A percentile compares a stretch with the other conserved stretches of the same genome.
Conservation (phyloP, 2,888 invertebrate genomes). For the Meloe dianella region DNA sequence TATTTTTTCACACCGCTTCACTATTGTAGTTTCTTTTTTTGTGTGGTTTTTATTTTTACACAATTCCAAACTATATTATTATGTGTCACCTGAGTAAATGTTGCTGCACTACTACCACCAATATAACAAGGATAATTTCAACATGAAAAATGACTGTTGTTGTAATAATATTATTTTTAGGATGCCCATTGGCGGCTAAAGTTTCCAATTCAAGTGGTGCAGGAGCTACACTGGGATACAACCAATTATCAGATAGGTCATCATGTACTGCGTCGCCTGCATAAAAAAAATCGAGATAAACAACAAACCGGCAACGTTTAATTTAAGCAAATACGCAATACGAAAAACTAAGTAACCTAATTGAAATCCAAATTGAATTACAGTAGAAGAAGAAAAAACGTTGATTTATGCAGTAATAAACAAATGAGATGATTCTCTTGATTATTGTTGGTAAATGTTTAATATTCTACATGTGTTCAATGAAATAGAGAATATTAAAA, state of each 20-base stretch:
- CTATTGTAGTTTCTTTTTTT: not conserved
- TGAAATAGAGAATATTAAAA: no score
- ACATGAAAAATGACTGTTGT: slow-evolving; percentile 36
- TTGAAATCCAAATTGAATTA: no score
- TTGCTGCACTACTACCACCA: slow-evolving; percentile 42
- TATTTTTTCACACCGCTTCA: not conserved
- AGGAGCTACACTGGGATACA: slow-evolving; percentile 53
- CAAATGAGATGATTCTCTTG: no score
- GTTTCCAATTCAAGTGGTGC: slow-evolving; percentile 55
- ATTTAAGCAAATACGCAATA: no score
- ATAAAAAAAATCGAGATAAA: not conserved
- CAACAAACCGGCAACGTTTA: no score
- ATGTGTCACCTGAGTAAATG: slow-evolving; percentile 51
- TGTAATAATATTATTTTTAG: slow-evolving; percentile 31
- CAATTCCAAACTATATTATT: slow-evolving; percentile 36
- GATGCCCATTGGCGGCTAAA: slow-evolving; percentile 31
- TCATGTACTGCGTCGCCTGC: slow-evolving; percentile 42
- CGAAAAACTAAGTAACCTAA: no score
- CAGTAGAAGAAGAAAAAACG: no score
- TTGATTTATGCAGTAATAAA: no score
- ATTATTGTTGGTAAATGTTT: no score
- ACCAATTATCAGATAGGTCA: slow-evolving; percentile 52
- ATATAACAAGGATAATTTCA: slow-evolving; percentile 27
- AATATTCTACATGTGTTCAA: no score
- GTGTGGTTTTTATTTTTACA: not conserved